Conservation (phyloP, 2,113 vertebrate genomes). For the Prinia subflava region DNA sequence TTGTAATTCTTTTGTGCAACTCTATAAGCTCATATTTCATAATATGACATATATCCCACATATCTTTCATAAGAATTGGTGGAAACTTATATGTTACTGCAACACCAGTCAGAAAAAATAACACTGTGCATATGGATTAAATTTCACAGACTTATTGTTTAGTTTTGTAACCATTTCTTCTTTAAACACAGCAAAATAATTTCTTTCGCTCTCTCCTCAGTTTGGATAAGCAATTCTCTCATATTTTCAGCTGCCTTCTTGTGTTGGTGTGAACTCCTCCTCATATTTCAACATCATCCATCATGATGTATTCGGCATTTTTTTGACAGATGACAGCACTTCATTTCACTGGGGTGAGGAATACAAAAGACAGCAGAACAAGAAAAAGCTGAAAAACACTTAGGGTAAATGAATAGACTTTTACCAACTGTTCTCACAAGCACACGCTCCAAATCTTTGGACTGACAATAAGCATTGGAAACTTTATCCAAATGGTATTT, state of each 20-base stretch:
- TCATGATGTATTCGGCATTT: neutral
- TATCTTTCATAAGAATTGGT: neutral
- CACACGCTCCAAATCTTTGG: neutral
- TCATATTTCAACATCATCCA: neutral
- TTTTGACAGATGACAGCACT: neutral
- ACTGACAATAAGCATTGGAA: neutral
- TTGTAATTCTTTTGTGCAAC: neutral
- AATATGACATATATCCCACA: neutral
- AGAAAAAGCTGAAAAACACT: neutral
- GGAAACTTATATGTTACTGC: neutral
- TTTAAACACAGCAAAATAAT: neutral
- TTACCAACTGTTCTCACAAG: neutral
- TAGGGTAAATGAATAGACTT: slow-evolving; percentile 3
- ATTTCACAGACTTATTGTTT: neutral
- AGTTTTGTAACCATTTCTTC: neutral
- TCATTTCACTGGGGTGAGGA: neutral
- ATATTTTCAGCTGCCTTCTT: neutral
- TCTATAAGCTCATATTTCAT: neutral
- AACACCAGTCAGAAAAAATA: neutral
- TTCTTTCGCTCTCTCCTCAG: neutral
- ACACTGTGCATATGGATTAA: neutral
- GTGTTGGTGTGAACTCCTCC: neutral
- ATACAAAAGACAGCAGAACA: neutral
- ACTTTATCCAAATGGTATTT: neutral
- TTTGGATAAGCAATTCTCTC: neutral